Conservation (phyloP, 2,113 vertebrate species). For the Chunga burmeisteri region DNA sequence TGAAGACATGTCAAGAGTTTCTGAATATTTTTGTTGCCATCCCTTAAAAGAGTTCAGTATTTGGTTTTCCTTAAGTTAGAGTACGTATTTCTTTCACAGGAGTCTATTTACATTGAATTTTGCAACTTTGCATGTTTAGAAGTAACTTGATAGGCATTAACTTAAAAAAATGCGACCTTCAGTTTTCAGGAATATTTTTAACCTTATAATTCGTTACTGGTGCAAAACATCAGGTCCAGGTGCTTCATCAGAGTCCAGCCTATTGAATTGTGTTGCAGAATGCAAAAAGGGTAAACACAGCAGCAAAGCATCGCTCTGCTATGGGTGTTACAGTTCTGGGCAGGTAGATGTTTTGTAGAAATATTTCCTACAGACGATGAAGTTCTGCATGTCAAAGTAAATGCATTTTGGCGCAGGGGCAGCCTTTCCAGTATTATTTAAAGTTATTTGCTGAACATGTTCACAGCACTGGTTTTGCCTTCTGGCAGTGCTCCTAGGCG, state of each 20-base stretch:
- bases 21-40: background rate
- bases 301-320: background rate
- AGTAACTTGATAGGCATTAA: background rate
- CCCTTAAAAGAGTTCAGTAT: background rate
- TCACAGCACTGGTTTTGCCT: background rate
- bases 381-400: background rate
- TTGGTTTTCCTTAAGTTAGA: background rate
- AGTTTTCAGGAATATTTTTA: background rate
- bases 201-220: accelerated
- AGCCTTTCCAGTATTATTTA: background rate
- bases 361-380: background rate
- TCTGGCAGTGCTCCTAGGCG: accelerated
- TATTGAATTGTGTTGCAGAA: background rate
- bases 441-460: background rate
- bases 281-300: background rate
- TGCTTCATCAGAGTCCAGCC: background rate
- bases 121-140: background rate
- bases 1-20: background rate
- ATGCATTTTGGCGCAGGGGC: background rate
- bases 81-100: background rate
- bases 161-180: background rate
- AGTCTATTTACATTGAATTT: background rate
- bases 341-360: background rate
- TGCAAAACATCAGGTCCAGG: background rate
- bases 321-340: background rate